These are phyloP conservation scores for Lepilemur ruficaudatus DNA, from an alignment of 2,797 vertebrate species.

Conservation along the genomic window DNA sequence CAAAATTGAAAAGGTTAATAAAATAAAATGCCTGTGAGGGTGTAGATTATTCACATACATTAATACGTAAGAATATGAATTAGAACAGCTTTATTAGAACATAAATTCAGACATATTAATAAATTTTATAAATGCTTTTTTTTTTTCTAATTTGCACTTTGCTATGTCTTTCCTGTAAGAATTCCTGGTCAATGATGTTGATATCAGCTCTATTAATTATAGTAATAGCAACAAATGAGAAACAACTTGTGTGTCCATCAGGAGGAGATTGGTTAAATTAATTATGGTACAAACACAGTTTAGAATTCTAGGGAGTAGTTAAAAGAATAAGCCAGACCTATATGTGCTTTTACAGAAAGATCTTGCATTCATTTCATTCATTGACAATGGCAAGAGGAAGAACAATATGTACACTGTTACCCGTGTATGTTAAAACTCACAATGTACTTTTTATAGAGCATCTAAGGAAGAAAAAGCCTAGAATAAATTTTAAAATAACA, in stretches of 20 bases:
- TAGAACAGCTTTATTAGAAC: background rate
- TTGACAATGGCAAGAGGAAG: background rate
- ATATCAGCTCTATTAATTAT: background rate
- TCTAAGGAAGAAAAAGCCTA: background rate
- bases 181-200: conserved; percentile 10
- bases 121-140: background rate
- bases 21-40: conserved; percentile 20
- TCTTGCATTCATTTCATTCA: conserved; percentile 13
- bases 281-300: background rate
- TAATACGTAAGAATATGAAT: conserved; percentile 17
- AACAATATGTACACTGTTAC: background rate
- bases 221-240: background rate
- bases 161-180: background rate
- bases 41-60: background rate
- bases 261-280: background rate
- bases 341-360: background rate
- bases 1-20: conserved; percentile 46
- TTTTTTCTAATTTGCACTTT: background rate
- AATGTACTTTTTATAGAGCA: background rate
- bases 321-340: background rate
- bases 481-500: conserved; percentile 30
- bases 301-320: background rate
- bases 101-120: conserved; percentile 41
- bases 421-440: background rate
- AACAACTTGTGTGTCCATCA: background rate